Conservation (phyloP, 1,140 invertebrate species). For the Zaprionus ornatus region DNA sequence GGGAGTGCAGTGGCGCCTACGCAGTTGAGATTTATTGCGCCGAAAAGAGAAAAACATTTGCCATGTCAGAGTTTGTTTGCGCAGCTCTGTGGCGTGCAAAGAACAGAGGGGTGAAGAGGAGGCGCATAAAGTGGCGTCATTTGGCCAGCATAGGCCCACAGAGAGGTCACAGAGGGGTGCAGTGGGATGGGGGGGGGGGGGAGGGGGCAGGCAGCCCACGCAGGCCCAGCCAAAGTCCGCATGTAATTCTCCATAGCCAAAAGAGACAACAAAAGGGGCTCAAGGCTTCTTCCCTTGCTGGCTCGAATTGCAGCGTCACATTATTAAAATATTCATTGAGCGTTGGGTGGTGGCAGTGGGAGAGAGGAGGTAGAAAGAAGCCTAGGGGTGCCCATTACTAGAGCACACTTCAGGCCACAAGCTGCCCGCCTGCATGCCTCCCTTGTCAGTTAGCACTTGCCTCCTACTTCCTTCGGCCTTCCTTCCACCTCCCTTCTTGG, state of each 20-base stretch:
- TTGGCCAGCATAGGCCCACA: slow-evolving; percentile 19
- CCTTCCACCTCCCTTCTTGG: background rate
- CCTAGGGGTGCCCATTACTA: slow-evolving; percentile 1
- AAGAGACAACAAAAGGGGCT: slow-evolving; percentile 45
- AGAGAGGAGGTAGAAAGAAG: background rate
- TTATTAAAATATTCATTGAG: slow-evolving; percentile 77
- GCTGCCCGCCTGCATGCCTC: background rate
- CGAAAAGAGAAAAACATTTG: slow-evolving; percentile 24
- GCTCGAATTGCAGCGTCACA: slow-evolving; percentile 51
- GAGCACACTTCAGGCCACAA: slow-evolving; percentile 2
- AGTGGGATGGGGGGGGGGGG: background rate
- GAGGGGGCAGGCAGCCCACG: slow-evolving; percentile 17
- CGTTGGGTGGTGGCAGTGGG: background rate
- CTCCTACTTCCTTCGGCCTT: background rate
- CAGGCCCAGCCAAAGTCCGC: background rate
- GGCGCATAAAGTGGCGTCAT: slow-evolving; percentile 23
- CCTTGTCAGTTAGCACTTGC: background rate
- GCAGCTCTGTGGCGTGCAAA: background rate
- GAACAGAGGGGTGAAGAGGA: background rate
- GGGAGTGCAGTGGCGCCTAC: slow-evolving; percentile 34
- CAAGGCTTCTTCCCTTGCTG: slow-evolving; percentile 56
- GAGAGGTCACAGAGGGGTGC: background rate
- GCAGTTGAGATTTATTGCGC: slow-evolving; percentile 44
- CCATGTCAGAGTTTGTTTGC: slow-evolving; percentile 40
- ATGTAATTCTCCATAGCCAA: background rate